These are phyloP conservation scores for Poeciliopsis gracilis DNA, from an alignment of 2,797 vertebrate species.

Conservation along the genomic window DNA sequence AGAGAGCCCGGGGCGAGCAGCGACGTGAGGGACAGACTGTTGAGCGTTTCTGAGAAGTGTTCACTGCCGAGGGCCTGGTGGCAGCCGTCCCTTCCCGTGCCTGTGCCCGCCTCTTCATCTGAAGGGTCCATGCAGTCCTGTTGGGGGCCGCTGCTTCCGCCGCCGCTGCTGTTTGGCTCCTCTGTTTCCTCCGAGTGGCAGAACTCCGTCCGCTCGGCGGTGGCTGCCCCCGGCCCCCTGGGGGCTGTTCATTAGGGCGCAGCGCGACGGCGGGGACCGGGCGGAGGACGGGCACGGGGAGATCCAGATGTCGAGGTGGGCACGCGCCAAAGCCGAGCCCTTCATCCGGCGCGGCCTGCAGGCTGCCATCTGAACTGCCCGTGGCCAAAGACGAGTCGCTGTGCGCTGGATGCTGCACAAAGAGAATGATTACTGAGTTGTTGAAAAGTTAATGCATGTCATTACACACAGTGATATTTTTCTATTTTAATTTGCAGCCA, in stretches of 20 bases:
- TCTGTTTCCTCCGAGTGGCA: slow-evolving; percentile 85
- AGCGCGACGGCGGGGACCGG: slow-evolving; percentile 62
- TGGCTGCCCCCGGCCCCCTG: slow-evolving; percentile 25
- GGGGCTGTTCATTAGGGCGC: slow-evolving; percentile 45
- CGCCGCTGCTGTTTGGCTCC: slow-evolving; percentile 86
- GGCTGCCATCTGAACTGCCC: slow-evolving; percentile 87
- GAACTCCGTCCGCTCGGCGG: slow-evolving; percentile 52
- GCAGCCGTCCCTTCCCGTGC: slow-evolving; percentile 39
- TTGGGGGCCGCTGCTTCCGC: slow-evolving; percentile 75
- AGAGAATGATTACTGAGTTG: not conserved
- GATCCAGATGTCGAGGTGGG: slow-evolving; percentile 75
- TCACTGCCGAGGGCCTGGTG: slow-evolving; percentile 81
- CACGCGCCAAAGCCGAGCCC: slow-evolving; percentile 87
- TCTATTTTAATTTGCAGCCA: not conserved
- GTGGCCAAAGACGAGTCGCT: slow-evolving; percentile 89
- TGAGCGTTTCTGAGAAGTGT: slow-evolving; percentile 87
- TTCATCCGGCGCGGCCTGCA: slow-evolving; percentile 90
- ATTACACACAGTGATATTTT: not conserved
- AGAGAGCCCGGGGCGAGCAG: slow-evolving; percentile 81
- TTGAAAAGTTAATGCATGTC: not conserved
- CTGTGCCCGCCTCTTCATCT: slow-evolving; percentile 80
- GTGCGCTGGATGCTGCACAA: slow-evolving; percentile 76
- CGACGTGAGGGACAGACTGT: slow-evolving; percentile 92
- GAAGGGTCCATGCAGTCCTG: slow-evolving; percentile 91
- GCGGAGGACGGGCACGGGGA: slow-evolving; percentile 60